Evolutionary conservation across 2,888 invertebrate genomes (phyloP), one percentile per base, ranked within the genome.

Genomic region (Drosophila mulleri): DNA sequence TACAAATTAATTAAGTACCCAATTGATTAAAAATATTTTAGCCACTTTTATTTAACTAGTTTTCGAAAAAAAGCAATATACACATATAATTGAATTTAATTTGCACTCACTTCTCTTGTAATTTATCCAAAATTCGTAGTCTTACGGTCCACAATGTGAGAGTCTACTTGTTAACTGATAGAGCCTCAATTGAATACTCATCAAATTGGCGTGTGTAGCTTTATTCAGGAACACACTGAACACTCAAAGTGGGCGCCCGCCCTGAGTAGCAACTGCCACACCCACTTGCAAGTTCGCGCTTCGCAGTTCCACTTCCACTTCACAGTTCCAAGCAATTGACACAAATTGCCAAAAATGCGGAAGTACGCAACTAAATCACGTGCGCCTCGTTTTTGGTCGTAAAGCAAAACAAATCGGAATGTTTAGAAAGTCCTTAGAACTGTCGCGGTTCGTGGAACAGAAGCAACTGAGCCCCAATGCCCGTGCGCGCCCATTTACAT

Each of bases 111-210:
- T 58, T 72, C 29, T 58, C 47, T 56, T 37, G 0, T 16, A 23
- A 37, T 23, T 5, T 37, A 53, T 37, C 16, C 52, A 37, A 53
- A 53, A 23, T 0, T 37, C 23, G 35, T 11, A n/a, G 20, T 35
- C 20, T 35, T 35, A 16, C 4, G 4, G 5, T 11, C 8, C 52
- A 11, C 73, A 61, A 61, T 66, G 37, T 37, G 59, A 42, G 64
- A 78, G 78, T 74, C 86, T 79, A 37, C 32, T 54, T 84, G 81
- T 84, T 81, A 79, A 82, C 85, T 88, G 90, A 79, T 88, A 83
- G 85, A 86, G 83, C 74, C 77, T 71, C 80, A 91, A 91, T 79
- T 78, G 80, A 78, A 73, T 84, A 89, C 90, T 91, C 82, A 81
- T 83, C 78, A 80, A 77, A 77, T 71, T 66, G 73, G 78, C 75